These are phyloP conservation scores for Epinephelus malabaricus DNA, from an alignment of 2,797 vertebrate genomes.

Conservation along the genomic window DNA sequence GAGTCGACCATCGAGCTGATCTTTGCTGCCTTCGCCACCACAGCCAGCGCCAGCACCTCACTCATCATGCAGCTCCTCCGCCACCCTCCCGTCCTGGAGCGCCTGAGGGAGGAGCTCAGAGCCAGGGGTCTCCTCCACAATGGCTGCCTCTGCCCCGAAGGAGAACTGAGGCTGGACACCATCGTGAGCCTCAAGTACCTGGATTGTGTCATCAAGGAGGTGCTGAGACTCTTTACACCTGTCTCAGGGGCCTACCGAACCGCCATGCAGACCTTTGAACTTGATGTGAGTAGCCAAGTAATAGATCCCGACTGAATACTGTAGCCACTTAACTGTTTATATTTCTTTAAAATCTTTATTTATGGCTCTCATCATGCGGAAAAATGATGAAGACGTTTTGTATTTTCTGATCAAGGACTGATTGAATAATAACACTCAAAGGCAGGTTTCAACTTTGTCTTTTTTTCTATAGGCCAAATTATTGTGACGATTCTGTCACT, in stretches of 20 bases:
- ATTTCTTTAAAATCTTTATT: neutral
- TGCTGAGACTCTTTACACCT: conserved; percentile 95
- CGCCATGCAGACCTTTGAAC: conserved; percentile 97
- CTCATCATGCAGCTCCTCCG: conserved; percentile 97
- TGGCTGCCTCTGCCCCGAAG: conserved; percentile 91
- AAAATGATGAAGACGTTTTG: neutral
- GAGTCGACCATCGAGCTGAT: conserved; percentile 95
- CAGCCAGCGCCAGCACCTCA: conserved; percentile 95
- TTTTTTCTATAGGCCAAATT: too few relatives aligned
- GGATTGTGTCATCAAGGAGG: conserved; percentile 98
- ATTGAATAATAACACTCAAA: neutral
- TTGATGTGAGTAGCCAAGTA: conserved; percentile 89
- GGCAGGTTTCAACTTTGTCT: neutral
- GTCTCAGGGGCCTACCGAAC: conserved; percentile 97
- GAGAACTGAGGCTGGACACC: conserved; percentile 90
- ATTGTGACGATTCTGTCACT: too few relatives aligned
- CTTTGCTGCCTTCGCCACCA: conserved; percentile 96
- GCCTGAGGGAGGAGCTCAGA: conserved; percentile 93
- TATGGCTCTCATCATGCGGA: too few relatives aligned
- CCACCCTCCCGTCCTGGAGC: conserved; percentile 93
- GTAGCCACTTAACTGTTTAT: neutral
- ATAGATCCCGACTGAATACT: neutral
- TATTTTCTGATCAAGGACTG: neutral
- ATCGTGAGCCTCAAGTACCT: conserved; percentile 93
- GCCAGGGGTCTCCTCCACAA: conserved; percentile 92